Evolutionary conservation across 2,888 invertebrate genomes (phyloP), one percentile per base, ranked within the genome.

Genomic region (Drosophila nr. perissopoda): DNA sequence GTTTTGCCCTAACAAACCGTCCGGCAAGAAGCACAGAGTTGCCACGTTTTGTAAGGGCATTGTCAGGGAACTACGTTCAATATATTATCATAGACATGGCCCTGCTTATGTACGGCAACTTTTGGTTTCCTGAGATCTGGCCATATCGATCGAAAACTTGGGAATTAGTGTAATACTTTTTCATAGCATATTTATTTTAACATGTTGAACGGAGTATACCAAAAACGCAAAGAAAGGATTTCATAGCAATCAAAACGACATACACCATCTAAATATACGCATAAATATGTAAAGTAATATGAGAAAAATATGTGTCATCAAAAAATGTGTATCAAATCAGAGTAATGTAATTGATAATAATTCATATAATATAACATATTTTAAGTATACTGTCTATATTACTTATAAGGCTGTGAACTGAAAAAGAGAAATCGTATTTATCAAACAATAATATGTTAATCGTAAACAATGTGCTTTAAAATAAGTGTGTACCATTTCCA

Each of bases 371-470:
- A 27, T 36, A 65, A 38, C 13, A 66, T 56, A 70, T 71, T 71
- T 58, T 61, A 79, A 33, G 33, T 65, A 42, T 33, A 64, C 62
- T 68, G 49, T 67, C 71, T 79, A 79, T 76, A 70, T 68, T 69
- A 69, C 33, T 42, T 69, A 51, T 86, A 90, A 79, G 87, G 87
- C 87, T 87, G 87, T 87, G 87, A 86, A 78, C 70, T 74, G 76
- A 83, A 58, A 81, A 70, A 67, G 58, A 63, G 40, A 61, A 62
- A 74, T 62, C 58, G 59, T 33, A 68, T 48, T 58, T 51, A 36
- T 38, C 36, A 58, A 25, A 56, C 34, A 66, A 65, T 65, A 61
- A 58, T 62, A 7, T 54, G n/a, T 66, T 33, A 57, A 56, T 52
- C 7, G 25, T 36, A 46, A 18, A 40, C 40, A 13, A n/a, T 34